phyloP scores from a whole-genome alignment of 2,113 vertebrate genomes.

The Indicator indicator region DNA sequence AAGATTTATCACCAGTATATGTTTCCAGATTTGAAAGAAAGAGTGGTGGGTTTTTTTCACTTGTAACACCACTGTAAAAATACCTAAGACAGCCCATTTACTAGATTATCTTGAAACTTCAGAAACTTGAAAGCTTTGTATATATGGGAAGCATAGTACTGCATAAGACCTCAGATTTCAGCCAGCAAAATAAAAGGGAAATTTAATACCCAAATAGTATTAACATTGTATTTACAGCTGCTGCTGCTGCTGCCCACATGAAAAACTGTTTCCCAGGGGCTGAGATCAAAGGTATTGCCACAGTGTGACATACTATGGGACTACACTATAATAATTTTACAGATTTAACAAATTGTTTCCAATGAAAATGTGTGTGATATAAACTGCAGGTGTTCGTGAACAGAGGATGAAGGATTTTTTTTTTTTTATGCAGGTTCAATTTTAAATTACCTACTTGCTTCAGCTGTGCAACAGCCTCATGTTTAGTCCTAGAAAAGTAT shows the following conservation, averaged over 20 bases:
- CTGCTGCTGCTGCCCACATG: constrained; percentile 61
- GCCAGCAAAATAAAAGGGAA: constrained; percentile 67
- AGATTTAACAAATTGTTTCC: constrained; percentile 70
- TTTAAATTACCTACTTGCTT: constrained; percentile 40
- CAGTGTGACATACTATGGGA: constrained; percentile 48
- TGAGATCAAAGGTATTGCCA: constrained; percentile 73
- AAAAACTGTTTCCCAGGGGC: constrained; percentile 70
- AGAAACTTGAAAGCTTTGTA: constrained; percentile 50
- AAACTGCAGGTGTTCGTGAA: constrained; percentile 73
- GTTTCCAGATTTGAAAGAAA: constrained; percentile 35
- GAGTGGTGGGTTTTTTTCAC: background rate
- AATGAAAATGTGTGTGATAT: constrained; percentile 53
- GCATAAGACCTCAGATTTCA: constrained; percentile 56
- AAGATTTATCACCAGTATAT: constrained; percentile 9
- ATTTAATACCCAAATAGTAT: constrained; percentile 68
- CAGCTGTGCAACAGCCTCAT: background rate
- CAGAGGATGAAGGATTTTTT: background rate
- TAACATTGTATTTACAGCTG: constrained; percentile 79
- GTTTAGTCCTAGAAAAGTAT: background rate
- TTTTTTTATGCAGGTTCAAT: background rate
- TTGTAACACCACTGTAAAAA: background rate
- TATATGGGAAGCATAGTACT: constrained; percentile 46
- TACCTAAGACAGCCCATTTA: constrained; percentile 46
- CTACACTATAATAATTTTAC: constrained; percentile 72
- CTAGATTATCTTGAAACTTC: constrained; percentile 59